Percentiles rank a stretch among this genome's conserved stretches.
phyloP scores from a whole-genome alignment of 2,113 vertebrate genomes.

The Cromileptes altivelis region DNA sequence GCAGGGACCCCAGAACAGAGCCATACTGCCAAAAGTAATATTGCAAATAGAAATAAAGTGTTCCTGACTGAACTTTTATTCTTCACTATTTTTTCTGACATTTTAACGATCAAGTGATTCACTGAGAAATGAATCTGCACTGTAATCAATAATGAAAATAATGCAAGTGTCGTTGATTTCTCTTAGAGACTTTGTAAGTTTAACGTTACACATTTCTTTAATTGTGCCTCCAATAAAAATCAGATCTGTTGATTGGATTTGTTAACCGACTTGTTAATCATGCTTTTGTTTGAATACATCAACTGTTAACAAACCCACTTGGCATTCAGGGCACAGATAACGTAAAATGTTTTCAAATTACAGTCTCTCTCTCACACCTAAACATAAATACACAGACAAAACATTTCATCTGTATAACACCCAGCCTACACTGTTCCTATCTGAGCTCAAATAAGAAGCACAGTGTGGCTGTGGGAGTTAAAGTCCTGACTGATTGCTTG shows the following conservation, averaged over 20 bases:
- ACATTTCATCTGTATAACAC: slow-evolving; percentile 52
- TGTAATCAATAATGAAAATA: background rate
- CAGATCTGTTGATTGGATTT: background rate
- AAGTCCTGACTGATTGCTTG: slow-evolving; percentile 46
- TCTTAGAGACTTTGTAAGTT: background rate
- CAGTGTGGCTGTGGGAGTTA: slow-evolving; percentile 50
- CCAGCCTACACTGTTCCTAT: slow-evolving; percentile 58
- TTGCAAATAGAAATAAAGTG: no score
- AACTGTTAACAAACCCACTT: background rate
- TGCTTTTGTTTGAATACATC: background rate
- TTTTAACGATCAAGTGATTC: background rate
- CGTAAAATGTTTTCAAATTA: slow-evolving; percentile 2
- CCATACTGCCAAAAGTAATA: no score
- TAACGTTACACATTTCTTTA: background rate
- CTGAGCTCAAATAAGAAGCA: slow-evolving; percentile 54
- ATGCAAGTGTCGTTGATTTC: background rate
- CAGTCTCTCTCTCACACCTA: background rate
- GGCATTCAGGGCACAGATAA: slow-evolving; percentile 16
- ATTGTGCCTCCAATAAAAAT: background rate
- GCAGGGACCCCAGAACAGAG: no score
- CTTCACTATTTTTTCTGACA: background rate
- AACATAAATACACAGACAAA: slow-evolving; percentile 10
- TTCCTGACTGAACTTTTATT: no score
- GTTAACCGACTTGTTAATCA: background rate
- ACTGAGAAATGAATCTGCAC: background rate